Conservation (phyloP, 2,113 vertebrate species). For the Brachypodius melanocephalos region DNA sequence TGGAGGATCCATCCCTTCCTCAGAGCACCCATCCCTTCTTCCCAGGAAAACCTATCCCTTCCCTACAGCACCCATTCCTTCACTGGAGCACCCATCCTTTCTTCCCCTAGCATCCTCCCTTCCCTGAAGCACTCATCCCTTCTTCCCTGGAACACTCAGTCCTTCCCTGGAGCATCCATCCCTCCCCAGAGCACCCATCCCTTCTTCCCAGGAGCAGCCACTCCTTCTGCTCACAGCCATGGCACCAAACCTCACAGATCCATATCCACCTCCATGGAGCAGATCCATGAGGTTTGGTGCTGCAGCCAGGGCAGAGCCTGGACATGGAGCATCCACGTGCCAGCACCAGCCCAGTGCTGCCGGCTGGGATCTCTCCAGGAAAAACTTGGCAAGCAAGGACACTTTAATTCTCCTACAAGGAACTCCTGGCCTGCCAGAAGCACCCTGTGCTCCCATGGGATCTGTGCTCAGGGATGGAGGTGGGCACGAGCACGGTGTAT, state of each 20-base stretch:
- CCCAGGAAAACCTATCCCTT: rapidly evolving
- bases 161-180: background rate
- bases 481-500: rapidly evolving
- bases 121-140: background rate
- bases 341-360: background rate
- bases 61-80: rapidly evolving
- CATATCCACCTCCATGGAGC: background rate
- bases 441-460: background rate
- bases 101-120: too few species aligned
- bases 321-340: rapidly evolving
- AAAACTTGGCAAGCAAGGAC: rapidly evolving
- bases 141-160: background rate
- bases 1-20: background rate
- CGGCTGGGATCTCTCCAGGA: background rate
- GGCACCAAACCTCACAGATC: background rate
- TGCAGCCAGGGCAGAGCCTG: rapidly evolving
- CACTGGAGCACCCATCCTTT: background rate
- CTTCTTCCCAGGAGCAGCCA: background rate
- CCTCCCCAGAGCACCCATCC: background rate
- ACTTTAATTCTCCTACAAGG: background rate
- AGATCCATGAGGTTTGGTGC: background rate
- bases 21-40: rapidly evolving
- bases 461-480: rapidly evolving
- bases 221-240: background rate
- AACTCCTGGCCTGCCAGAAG: background rate